A percentile compares a stretch with the other conserved stretches of the same genome.
Conservation (phyloP, 2,113 vertebrate genomes). For the Orcinus orca region DNA sequence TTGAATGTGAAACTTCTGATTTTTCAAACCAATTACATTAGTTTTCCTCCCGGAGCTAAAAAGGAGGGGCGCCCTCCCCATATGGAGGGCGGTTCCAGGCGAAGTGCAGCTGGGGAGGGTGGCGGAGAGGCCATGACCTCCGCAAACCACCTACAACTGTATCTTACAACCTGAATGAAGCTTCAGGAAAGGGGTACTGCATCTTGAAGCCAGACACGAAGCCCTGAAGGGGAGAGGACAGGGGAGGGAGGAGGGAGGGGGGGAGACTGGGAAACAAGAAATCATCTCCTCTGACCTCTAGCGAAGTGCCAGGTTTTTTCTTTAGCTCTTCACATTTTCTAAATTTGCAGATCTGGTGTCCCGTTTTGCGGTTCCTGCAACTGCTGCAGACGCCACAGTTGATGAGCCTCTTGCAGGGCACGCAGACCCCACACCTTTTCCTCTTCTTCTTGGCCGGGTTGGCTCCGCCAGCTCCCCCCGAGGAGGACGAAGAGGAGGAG, state of each 20-base stretch:
- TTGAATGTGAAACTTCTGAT: constrained; percentile 26
- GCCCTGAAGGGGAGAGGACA: constrained; percentile 82
- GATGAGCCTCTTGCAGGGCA: constrained; percentile 98
- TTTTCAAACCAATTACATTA: constrained; percentile 10
- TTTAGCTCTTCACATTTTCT: constrained; percentile 99
- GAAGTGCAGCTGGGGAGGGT: neutral
- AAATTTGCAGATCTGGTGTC: constrained; percentile 99
- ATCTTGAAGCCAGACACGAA: constrained; percentile 83
- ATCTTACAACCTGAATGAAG: constrained; percentile 78
- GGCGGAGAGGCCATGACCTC: neutral
- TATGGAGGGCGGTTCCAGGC: constrained; percentile 36
- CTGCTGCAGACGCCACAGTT: constrained; percentile 99
- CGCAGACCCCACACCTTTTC: constrained; percentile 97
- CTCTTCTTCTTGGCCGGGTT: constrained; percentile 98
- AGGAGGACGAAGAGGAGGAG: constrained; percentile 86
- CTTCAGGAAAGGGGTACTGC: constrained; percentile 80
- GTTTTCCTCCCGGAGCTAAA: neutral
- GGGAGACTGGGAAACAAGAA: constrained; percentile 85
- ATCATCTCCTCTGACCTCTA: constrained; percentile 95
- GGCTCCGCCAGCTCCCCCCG: constrained; percentile 83
- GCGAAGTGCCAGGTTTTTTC: constrained; percentile 97
- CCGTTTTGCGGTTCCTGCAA: constrained; percentile 99
- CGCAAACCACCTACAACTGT: neutral
- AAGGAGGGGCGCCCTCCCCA: neutral
- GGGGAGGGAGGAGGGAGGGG: constrained; percentile 81